A percentile compares a stretch with the other conserved stretches of the same genome.
These are phyloP conservation scores for Drosophila rellima DNA, from an alignment of 2,888 invertebrate genomes.

Conservation along the genomic window DNA sequence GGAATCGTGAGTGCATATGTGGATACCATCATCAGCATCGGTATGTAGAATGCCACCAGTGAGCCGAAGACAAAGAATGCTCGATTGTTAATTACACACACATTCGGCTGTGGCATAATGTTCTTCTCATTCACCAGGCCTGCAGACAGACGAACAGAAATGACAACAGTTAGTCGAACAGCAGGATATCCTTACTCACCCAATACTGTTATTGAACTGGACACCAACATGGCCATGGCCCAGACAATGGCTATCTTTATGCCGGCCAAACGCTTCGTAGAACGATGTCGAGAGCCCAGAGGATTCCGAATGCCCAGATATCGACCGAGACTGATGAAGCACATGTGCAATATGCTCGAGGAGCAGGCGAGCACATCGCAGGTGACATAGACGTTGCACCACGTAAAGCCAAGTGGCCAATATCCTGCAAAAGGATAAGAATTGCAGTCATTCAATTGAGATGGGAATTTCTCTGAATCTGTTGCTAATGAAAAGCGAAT, in stretches of 20 bases:
- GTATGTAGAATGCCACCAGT: slow-evolving; percentile 96
- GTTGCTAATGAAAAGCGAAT: slow-evolving; percentile 33
- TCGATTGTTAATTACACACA: slow-evolving; percentile 94
- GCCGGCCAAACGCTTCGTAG: slow-evolving; percentile 92
- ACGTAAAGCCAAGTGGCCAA: slow-evolving; percentile 96
- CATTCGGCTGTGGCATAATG: slow-evolving; percentile 92
- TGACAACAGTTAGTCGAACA: neutral
- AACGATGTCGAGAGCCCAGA: slow-evolving; percentile 93
- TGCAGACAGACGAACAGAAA: slow-evolving; percentile 84
- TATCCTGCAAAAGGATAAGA: slow-evolving; percentile 88
- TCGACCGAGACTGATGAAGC: slow-evolving; percentile 94
- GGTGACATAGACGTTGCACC: slow-evolving; percentile 98
- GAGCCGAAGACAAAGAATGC: slow-evolving; percentile 96
- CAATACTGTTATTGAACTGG: slow-evolving; percentile 93
- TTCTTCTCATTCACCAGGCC: slow-evolving; percentile 91
- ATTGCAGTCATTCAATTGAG: slow-evolving; percentile 5
- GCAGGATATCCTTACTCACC: slow-evolving; percentile 87
- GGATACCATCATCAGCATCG: slow-evolving; percentile 97
- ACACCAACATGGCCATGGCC: slow-evolving; percentile 95
- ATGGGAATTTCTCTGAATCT: neutral
- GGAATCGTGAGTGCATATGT: slow-evolving; percentile 96
- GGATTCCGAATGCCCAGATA: slow-evolving; percentile 96
- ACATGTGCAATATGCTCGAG: slow-evolving; percentile 98
- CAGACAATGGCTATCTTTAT: slow-evolving; percentile 97
- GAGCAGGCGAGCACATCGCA: slow-evolving; percentile 98